Conservation (phyloP, 2,113 vertebrate species). For the Hystrix cristata region DNA sequence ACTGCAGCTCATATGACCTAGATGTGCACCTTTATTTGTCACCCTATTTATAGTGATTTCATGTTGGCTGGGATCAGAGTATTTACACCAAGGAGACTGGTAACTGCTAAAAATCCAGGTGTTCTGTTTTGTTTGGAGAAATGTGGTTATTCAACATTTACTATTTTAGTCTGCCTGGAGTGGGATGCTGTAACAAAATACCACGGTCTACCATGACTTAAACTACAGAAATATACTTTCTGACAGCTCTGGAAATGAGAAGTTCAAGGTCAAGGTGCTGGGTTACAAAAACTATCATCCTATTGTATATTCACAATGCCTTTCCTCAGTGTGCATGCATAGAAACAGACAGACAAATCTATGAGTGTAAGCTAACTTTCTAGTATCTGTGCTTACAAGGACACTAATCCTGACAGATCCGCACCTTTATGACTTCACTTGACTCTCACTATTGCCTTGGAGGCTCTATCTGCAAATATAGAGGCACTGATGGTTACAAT, state of each 20-base stretch:
- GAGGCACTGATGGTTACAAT: not conserved
- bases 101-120: not conserved
- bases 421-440: not conserved
- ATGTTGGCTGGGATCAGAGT: not conserved
- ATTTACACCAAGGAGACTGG: not conserved
- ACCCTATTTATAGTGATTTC: not conserved
- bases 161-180: not conserved
- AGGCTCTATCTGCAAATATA: not conserved
- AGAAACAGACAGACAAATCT: not conserved
- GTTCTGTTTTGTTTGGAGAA: not conserved
- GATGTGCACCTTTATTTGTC: not conserved
- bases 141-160: not conserved
- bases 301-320: not conserved
- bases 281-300: not conserved
- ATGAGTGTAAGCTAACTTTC: not conserved
- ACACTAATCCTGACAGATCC: not conserved
- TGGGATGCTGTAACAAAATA: not conserved
- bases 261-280: not conserved
- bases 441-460: not conserved
- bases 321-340: not conserved
- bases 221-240: not conserved
- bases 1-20: not conserved
- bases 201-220: not conserved
- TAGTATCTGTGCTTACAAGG: not conserved
- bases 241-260: not conserved